Percentiles rank a stretch among this genome's conserved stretches.
Conservation (phyloP, 1,140 invertebrate species). For the Aethina tumida region DNA sequence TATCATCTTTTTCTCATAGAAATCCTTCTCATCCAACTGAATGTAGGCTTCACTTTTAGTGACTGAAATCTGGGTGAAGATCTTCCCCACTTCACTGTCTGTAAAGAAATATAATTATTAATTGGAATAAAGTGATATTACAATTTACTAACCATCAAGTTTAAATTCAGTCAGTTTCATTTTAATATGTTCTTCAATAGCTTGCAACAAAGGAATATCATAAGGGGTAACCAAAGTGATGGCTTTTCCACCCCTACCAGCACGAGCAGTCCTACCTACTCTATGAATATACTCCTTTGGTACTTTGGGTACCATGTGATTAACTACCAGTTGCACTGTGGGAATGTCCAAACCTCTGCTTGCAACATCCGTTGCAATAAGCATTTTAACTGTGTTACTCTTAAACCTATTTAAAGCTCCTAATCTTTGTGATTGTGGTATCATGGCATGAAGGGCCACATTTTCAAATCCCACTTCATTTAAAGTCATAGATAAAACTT, state of each 20-base stretch:
- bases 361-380: conserved; percentile 95
- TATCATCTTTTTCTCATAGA: conserved; percentile 78
- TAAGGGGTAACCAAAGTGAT: conserved; percentile 87
- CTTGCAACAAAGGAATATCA: conserved; percentile 77
- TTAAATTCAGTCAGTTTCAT: conserved; percentile 77
- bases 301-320: conserved; percentile 82
- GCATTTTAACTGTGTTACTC: conserved; percentile 71
- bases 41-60: conserved; percentile 87
- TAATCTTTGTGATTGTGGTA: conserved; percentile 70
- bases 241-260: conserved; percentile 75
- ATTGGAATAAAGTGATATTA: neutral
- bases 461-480: conserved; percentile 80
- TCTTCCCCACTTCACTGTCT: conserved; percentile 76
- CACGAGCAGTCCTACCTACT: conserved; percentile 92
- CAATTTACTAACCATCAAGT: conserved; percentile 58
- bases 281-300: conserved; percentile 95
- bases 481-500: conserved; percentile 74
- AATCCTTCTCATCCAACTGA: conserved; percentile 81
- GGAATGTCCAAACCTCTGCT: conserved; percentile 86
- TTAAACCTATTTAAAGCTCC: conserved; percentile 75
- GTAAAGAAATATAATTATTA: conserved; percentile 20
- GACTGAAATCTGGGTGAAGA: conserved; percentile 85
- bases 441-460: conserved; percentile 78
- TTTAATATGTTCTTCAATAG: conserved; percentile 78
- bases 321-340: conserved; percentile 85